These are phyloP conservation scores for Cryptus viduatorius DNA, from an alignment of 2,888 invertebrate genomes.

Conservation along the genomic window DNA sequence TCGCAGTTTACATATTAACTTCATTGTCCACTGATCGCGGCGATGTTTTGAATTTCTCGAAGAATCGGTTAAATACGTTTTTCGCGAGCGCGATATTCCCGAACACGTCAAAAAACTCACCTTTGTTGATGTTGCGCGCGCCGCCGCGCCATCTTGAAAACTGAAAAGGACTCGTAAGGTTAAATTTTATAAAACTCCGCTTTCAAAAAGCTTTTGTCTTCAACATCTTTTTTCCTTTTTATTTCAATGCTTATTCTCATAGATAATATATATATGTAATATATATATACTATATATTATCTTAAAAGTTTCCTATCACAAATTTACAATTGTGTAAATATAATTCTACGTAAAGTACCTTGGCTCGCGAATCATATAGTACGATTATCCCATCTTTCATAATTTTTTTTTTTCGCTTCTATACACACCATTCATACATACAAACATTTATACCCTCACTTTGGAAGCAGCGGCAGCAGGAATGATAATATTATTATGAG, in stretches of 20 bases:
- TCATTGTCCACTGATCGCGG: not conserved
- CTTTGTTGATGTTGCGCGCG: conserved; percentile 43
- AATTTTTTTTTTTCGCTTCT: conserved; percentile 30
- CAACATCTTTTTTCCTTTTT: conserved; percentile 37
- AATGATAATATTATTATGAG: conserved; percentile 45
- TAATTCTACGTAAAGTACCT: conserved; percentile 60
- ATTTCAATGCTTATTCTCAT: conserved; percentile 48
- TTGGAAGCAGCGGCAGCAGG: conserved; percentile 36
- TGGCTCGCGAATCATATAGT: conserved; percentile 40
- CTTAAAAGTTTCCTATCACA: conserved; percentile 62
- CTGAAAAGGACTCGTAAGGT: not conserved
- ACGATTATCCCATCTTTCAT: conserved; percentile 38
- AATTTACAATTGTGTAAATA: conserved; percentile 66
- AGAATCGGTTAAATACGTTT: conserved; percentile 19
- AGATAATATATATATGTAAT: conserved; percentile 31
- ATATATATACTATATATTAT: conserved; percentile 42
- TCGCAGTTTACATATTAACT: not conserved
- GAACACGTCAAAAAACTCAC: not conserved
- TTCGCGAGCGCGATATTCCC: not conserved
- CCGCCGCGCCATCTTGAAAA: conserved; percentile 1
- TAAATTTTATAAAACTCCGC: not conserved
- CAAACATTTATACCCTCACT: conserved; percentile 30
- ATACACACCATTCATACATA: conserved; percentile 46
- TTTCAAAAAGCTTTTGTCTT: not conserved
- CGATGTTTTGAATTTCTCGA: not conserved